Evolutionary conservation across 1,140 invertebrate genomes (phyloP).

Genomic region (Apocrypta bakeri): DNA sequence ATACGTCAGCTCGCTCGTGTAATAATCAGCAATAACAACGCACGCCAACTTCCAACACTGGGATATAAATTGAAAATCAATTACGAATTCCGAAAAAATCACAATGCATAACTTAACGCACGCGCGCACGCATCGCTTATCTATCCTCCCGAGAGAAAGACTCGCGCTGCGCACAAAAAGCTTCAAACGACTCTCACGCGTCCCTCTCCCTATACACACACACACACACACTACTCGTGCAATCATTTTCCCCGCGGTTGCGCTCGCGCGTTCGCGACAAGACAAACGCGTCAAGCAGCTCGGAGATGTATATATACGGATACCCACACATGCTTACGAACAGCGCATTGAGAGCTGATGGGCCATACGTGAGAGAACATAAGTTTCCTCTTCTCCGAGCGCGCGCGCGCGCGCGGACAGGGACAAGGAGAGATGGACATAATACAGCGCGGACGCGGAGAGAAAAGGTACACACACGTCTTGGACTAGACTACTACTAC

Average conservation of each 20-base stretch:
- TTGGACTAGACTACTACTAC: neutral
- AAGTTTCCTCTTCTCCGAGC: neutral
- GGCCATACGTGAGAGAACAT: conserved; percentile 32
- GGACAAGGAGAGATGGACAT: neutral
- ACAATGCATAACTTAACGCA: neutral
- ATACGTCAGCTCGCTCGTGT: neutral
- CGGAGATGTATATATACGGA: neutral
- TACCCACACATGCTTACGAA: neutral
- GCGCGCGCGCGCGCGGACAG: neutral
- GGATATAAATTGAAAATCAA: neutral
- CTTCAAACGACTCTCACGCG: conserved; percentile 12
- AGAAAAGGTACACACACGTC: neutral
- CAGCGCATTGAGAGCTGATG: conserved; percentile 7
- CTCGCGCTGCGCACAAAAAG: neutral
- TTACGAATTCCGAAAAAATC: conserved; percentile 2
- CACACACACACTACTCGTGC: neutral
- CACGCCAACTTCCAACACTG: too few relatives aligned
- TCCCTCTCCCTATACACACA: neutral
- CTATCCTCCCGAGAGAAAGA: neutral
- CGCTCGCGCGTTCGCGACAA: conserved; percentile 26
- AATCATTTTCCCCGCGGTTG: neutral
- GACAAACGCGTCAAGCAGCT: conserved; percentile 9
- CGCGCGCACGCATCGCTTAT: neutral
- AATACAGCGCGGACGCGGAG: neutral
- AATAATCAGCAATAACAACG: neutral